Conservation (phyloP, 1,140 invertebrate genomes). For the Mactra quadrangularis region DNA sequence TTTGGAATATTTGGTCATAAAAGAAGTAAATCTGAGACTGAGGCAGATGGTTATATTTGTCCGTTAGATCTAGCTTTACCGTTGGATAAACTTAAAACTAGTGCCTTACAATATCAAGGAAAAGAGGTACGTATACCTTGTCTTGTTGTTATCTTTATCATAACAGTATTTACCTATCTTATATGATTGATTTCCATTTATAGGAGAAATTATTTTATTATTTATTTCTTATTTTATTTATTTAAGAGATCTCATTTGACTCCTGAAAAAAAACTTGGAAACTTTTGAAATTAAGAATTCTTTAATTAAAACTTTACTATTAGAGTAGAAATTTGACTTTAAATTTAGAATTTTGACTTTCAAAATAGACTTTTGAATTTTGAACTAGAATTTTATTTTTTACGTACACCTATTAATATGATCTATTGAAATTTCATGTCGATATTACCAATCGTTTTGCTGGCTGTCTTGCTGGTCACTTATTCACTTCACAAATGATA, state of each 20-base stretch:
- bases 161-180: neutral
- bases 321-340: neutral
- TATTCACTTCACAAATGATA: too few relatives aligned
- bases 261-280: neutral
- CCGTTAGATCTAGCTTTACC: constrained; percentile 83
- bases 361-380: too few relatives aligned
- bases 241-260: neutral
- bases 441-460: too few relatives aligned
- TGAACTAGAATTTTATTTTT: neutral
- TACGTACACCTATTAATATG: too few relatives aligned
- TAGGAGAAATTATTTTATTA: neutral
- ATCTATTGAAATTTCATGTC: too few relatives aligned
- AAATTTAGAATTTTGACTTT: neutral
- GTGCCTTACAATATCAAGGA: constrained; percentile 58
- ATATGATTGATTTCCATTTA: neutral
- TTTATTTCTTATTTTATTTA: neutral
- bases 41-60: constrained; percentile 94
- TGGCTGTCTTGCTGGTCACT: too few relatives aligned
- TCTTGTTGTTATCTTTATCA: too few relatives aligned
- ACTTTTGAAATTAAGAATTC: neutral
- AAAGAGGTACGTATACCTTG: constrained; percentile 45
- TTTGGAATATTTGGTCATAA: constrained; percentile 95
- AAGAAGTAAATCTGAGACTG: constrained; percentile 89
- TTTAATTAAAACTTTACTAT: neutral
- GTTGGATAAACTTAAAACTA: constrained; percentile 55